phyloP scores from a whole-genome alignment of 2,888 invertebrate genomes.

The Lamproptera curius region DNA sequence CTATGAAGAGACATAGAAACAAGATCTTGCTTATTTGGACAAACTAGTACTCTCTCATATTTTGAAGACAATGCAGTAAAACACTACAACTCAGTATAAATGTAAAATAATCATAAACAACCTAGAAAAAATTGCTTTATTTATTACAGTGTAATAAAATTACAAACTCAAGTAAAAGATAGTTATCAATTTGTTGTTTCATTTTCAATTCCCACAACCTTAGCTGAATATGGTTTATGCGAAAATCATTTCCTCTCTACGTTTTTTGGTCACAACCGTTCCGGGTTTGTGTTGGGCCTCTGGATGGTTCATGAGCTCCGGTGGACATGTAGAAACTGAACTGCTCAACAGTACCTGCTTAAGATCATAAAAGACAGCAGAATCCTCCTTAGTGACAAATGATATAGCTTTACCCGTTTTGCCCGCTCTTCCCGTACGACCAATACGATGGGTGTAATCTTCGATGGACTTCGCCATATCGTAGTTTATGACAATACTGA shows the following conservation, averaged over 20 bases:
- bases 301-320: slow-evolving; percentile 97
- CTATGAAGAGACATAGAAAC: no score
- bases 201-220: slow-evolving; percentile 3
- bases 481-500: slow-evolving; percentile 99
- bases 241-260: slow-evolving; percentile 96
- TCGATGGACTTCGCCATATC: slow-evolving; percentile 99
- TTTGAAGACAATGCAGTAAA: no score
- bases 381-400: slow-evolving; percentile 98
- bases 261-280: slow-evolving; percentile 94
- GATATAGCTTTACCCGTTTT: slow-evolving; percentile 97
- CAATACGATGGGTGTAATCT: slow-evolving; percentile 98
- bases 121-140: no score
- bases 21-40: no score
- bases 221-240: slow-evolving; percentile 74
- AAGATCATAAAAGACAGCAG: slow-evolving; percentile 95
- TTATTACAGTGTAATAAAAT: slow-evolving; percentile 11
- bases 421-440: slow-evolving; percentile 99
- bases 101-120: no score
- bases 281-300: slow-evolving; percentile 99
- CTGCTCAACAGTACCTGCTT: slow-evolving; percentile 93
- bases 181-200: slow-evolving; percentile 2
- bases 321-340: slow-evolving; percentile 96
- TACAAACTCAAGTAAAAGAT: slow-evolving; percentile 8
- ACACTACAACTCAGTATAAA: no score
- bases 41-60: no score